Evolutionary conservation across 2,113 vertebrate species (phyloP).

Genomic region (Tachysurus vachellii): DNA sequence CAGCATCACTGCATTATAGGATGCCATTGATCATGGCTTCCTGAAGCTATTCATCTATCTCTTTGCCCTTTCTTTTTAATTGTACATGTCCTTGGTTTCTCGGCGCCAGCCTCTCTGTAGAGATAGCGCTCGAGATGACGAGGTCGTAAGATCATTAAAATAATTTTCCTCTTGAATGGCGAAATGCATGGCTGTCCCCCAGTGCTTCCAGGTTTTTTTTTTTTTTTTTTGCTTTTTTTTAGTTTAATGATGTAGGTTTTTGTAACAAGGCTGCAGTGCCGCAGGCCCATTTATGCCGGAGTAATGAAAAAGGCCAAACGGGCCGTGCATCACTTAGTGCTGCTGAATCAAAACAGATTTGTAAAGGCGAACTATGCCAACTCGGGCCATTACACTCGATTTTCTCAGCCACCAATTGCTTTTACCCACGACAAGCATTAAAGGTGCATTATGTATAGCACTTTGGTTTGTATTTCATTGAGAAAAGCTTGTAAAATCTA

Average conservation of each 20-base stretch:
- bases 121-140: slow-evolving; percentile 11
- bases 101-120: not conserved
- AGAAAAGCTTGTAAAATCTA: slow-evolving; percentile 16
- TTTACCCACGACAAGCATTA: slow-evolving; percentile 23
- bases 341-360: slow-evolving; percentile 46
- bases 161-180: slow-evolving; percentile 38
- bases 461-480: slow-evolving; percentile 14
- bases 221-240: not conserved
- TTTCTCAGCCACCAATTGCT: slow-evolving; percentile 37
- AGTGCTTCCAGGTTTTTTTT: slow-evolving; percentile 3
- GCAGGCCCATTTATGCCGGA: slow-evolving; percentile 25
- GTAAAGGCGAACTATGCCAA: slow-evolving; percentile 41
- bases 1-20: slow-evolving; percentile 9
- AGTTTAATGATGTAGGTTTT: slow-evolving; percentile 51
- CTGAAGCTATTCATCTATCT: slow-evolving; percentile 7
- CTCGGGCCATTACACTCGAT: slow-evolving; percentile 34
- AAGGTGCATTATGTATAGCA: slow-evolving; percentile 12
- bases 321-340: slow-evolving; percentile 35
- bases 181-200: slow-evolving; percentile 14
- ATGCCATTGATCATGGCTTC: not conserved
- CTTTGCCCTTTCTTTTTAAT: slow-evolving; percentile 8
- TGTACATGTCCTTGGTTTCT: slow-evolving; percentile 8
- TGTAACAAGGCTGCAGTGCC: slow-evolving; percentile 43
- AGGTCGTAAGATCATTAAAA: slow-evolving; percentile 42
- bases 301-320: slow-evolving; percentile 33